These are phyloP conservation scores for Cryptops parisi DNA, from an alignment of 2,888 invertebrate genomes.

Conservation along the genomic window DNA sequence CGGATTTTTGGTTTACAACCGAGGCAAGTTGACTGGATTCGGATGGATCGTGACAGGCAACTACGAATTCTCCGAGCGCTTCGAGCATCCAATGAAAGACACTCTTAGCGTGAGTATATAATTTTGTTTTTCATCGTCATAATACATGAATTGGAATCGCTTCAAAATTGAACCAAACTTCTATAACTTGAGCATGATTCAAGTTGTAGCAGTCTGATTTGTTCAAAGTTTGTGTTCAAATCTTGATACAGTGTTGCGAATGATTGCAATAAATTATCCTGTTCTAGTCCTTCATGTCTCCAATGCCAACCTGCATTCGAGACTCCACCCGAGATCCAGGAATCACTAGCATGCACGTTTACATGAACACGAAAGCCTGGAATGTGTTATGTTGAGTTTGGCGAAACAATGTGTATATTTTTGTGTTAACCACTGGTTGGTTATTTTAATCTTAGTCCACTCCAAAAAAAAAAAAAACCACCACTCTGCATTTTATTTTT, in stretches of 20 bases:
- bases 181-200: too few relatives aligned
- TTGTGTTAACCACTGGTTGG: slow-evolving; percentile 7
- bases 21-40: slow-evolving; percentile 26
- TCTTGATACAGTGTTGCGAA: too few relatives aligned
- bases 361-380: slow-evolving; percentile 20
- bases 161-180: too few relatives aligned
- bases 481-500: too few relatives aligned
- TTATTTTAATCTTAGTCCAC: too few relatives aligned
- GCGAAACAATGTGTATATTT: background rate
- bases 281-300: slow-evolving; percentile 17
- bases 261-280: too few relatives aligned
- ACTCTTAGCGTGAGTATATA: slow-evolving; percentile 7
- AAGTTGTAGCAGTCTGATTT: too few relatives aligned
- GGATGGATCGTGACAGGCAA: slow-evolving; percentile 24
- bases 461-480: too few relatives aligned
- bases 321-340: slow-evolving; percentile 16
- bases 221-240: too few relatives aligned
- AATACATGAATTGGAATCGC: too few relatives aligned
- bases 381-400: slow-evolving; percentile 18
- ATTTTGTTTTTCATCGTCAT: background rate
- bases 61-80: slow-evolving; percentile 7
- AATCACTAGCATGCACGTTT: slow-evolving; percentile 19
- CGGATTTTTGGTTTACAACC: slow-evolving; percentile 26
- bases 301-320: slow-evolving; percentile 18
- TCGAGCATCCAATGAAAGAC: slow-evolving; percentile 12